Conservation (phyloP, 2,113 vertebrate genomes). For the Plecotus auritus region DNA sequence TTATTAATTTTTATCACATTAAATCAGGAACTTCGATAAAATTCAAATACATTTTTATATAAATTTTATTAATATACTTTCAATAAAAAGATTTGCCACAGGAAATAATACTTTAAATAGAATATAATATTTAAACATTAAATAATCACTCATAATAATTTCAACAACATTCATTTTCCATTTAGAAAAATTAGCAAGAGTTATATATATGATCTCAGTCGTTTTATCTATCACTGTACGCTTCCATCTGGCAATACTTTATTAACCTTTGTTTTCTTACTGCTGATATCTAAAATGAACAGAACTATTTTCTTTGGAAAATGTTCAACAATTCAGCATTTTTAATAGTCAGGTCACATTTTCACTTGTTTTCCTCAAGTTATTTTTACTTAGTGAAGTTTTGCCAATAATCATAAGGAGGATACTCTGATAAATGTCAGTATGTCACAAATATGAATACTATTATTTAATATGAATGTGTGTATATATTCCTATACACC, state of each 20-base stretch:
- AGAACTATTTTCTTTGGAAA: constrained; percentile 40
- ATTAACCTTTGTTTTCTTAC: constrained; percentile 10
- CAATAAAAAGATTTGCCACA: not conserved
- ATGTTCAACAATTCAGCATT: constrained; percentile 5
- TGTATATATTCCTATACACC: constrained; percentile 30
- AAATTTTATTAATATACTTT: not conserved
- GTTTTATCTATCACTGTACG: constrained; percentile 2
- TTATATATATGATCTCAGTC: not conserved
- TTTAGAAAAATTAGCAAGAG: constrained; percentile 3
- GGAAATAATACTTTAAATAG: not conserved
- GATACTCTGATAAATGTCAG: not conserved
- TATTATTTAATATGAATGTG: not conserved
- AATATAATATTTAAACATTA: constrained; percentile 7
- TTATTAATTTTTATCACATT: constrained; percentile 29
- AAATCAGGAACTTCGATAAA: constrained; percentile 21
- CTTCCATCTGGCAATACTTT: not conserved
- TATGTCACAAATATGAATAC: not conserved
- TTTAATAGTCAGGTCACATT: constrained; percentile 15
- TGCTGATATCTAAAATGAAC: constrained; percentile 11
- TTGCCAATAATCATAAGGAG: not conserved
- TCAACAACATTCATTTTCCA: not conserved
- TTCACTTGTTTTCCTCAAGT: constrained; percentile 21
- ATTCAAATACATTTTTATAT: constrained; percentile 16
- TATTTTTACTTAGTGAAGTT: not conserved
- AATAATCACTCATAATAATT: not conserved